Percentiles rank a stretch among this genome's conserved stretches.
Evolutionary conservation across 2,113 vertebrate genomes (phyloP).

Genomic region (Nesospiza acunhae): DNA sequence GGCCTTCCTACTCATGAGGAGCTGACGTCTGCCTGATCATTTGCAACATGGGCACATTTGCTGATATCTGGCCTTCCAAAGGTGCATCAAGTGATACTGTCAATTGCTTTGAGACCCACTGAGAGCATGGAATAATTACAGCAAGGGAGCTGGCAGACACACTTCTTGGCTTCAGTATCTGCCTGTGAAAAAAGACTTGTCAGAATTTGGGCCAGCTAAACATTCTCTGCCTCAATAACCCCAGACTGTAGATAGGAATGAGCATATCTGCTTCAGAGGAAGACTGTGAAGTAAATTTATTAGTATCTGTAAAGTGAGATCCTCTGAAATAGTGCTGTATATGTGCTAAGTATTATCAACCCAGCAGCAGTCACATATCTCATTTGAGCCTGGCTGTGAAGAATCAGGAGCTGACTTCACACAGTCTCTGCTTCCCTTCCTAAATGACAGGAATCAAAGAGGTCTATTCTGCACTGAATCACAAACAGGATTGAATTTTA

Average conservation of each 20-base stretch:
- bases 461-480: neutral
- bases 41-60: neutral
- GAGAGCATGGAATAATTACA: neutral
- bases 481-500: neutral
- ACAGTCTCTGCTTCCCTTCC: neutral
- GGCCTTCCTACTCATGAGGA: neutral
- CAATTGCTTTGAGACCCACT: neutral
- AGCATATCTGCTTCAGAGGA: neutral
- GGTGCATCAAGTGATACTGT: neutral
- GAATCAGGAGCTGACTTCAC: neutral
- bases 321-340: neutral
- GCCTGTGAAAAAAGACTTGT: neutral
- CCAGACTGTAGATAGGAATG: neutral
- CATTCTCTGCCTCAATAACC: neutral
- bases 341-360: slow-evolving; percentile 3
- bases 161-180: neutral
- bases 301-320: neutral
- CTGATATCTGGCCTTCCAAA: neutral
- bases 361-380: neutral
- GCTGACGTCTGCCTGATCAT: slow-evolving; percentile 18
- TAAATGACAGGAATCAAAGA: neutral
- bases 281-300: neutral
- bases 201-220: neutral
- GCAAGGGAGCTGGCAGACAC: slow-evolving; percentile 1
- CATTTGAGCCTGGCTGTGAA: neutral